Evolutionary conservation across 2,797 vertebrate genomes (phyloP).

Genomic region (Melanotaenia nigrans): DNA sequence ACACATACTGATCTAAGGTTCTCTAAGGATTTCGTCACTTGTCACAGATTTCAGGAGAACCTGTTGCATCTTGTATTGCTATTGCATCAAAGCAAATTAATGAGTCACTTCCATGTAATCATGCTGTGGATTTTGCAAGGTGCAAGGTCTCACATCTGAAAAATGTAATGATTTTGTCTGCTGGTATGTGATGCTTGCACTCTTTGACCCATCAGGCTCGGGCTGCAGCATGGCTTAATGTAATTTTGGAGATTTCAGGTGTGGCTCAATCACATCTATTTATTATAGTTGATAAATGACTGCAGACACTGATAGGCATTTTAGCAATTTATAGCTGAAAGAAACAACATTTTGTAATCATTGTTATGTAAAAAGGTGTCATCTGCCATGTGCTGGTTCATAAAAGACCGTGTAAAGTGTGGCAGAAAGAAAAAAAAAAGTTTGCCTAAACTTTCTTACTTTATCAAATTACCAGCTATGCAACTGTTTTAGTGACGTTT

Average conservation of each 20-base stretch:
- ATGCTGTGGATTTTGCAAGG: background rate
- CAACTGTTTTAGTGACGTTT: background rate
- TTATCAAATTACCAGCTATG: background rate
- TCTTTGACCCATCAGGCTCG: background rate
- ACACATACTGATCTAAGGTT: background rate
- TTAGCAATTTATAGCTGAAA: background rate
- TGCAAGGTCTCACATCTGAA: background rate
- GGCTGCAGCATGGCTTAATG: background rate
- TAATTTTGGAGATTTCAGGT: background rate
- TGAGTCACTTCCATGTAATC: background rate
- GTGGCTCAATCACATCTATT: background rate
- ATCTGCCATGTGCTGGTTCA: background rate
- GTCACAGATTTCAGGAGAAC: background rate
- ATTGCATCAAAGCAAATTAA: background rate
- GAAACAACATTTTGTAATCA: background rate
- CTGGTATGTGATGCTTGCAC: background rate
- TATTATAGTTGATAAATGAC: background rate
- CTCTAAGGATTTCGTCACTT: background rate
- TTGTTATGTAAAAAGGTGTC: background rate
- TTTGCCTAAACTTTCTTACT: slow-evolving; percentile 4
- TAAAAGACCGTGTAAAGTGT: background rate
- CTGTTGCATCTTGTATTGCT: background rate
- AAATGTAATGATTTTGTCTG: slow-evolving; percentile 4
- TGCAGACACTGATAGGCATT: background rate
- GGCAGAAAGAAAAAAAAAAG: background rate